Base-by-base conservation (phyloP, 2,888 invertebrate genomes). In the Lamellibrachia columna region DNA sequence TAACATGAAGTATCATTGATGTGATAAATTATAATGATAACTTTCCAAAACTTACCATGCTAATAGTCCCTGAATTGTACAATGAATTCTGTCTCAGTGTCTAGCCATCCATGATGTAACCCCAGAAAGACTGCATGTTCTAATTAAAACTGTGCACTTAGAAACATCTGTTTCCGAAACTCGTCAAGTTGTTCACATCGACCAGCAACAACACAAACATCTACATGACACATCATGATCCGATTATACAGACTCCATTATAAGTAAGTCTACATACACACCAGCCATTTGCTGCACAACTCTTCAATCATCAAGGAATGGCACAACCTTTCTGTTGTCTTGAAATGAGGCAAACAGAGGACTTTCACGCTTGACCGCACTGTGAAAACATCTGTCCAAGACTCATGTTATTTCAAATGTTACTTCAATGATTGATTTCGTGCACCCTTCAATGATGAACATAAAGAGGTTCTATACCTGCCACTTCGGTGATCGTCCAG, bases 341-440 rank as follows among this genome's bases (percentile, higher is more conserved):
- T 75, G 75, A 75, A 22, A 15, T 75, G n/a, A 75, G 75, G 75
- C 75, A 75, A 75, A 75, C 75, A 11, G 22, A 75, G 75, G 75
- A 75, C 6, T n/a, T 15, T 75, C 75, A 75, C 75, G 75, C 75
- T 75, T 75, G 75, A 75, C 22, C n/a, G 75, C 22, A 75, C 75
- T 75, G 75, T 75, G 22, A 11, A 75, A 75, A 75, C 75, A 75
- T 75, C 75, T 75, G 75, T 15, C 6, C 22, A 15, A 15, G n/a
- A 22, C 75, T n/a, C 75, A 3, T 75, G 75, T 75, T 75, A 75
- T 75, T 75, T 75, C 75, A 75, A 75, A 75, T 75, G 75, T 75
- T 75, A 75, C 75, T 75, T 75, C 75, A 75, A 22, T 75, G n/a
- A 75, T 75, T 75, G 75, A 75, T 75, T 75, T n/a, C 75, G 75